Evolutionary conservation across 37 sponge, comb jelly and placozoan genomes (phyloP).

Genomic region (Crambe crambe): DNA sequence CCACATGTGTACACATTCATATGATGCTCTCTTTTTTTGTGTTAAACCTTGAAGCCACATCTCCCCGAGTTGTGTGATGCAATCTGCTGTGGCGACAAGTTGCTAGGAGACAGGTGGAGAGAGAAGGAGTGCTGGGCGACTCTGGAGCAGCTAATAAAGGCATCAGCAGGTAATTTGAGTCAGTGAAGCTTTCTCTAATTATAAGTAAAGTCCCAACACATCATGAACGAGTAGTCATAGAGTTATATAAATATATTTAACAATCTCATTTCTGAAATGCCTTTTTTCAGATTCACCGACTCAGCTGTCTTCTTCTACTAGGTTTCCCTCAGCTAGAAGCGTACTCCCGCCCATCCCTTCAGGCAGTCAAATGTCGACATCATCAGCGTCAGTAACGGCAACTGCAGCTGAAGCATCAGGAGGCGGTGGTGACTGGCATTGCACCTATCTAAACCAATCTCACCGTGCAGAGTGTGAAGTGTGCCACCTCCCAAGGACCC

Average conservation of each 20-base stretch:
- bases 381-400: not conserved
- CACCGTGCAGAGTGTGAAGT: constrained; percentile 54
- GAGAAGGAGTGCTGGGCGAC: constrained; percentile 63
- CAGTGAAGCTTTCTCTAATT: no score
- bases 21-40: not conserved
- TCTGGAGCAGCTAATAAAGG: constrained; percentile 59
- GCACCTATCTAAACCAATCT: constrained; percentile 64
- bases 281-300: not conserved
- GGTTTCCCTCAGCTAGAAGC: no score
- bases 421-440: constrained; percentile 47
- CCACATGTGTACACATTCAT: not conserved
- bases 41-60: constrained; percentile 28
- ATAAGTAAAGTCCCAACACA: no score
- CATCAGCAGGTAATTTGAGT: constrained; percentile 19
- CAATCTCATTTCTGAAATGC: no score
- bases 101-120: constrained; percentile 54
- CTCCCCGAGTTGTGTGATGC: constrained; percentile 61
- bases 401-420: constrained; percentile 7
- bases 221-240: no score
- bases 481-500: constrained; percentile 68
- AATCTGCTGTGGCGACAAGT: constrained; percentile 25
- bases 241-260: no score
- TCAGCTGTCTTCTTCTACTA: not conserved
- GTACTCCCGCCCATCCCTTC: no score
- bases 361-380: no score